Percentiles rank a stretch among this genome's conserved stretches.
Conservation (phyloP, 53 echinoderm and acorn worm genomes). For the Hippasteria phrygiana region DNA sequence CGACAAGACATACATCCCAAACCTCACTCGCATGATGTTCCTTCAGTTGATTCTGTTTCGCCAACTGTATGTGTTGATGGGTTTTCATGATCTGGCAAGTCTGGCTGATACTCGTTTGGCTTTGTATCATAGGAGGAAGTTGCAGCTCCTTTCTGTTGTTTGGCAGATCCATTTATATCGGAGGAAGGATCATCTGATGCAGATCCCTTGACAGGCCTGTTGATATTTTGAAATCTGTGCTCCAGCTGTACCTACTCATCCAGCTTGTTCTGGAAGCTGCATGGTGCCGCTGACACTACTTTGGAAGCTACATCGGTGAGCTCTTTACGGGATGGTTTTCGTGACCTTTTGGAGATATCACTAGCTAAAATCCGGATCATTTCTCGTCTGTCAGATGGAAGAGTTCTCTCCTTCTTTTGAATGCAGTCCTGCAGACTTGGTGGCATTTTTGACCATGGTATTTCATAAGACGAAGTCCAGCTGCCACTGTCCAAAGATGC, state of each 20-base stretch:
- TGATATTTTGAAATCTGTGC: too few species aligned
- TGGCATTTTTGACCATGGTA: slow-evolving; percentile 60
- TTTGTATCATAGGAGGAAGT: slow-evolving; percentile 26
- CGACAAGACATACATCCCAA: neutral
- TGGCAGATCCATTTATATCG: too few species aligned
- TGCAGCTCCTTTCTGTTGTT: neutral
- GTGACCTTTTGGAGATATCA: slow-evolving; percentile 1
- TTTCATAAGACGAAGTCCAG: neutral
- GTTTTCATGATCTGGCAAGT: slow-evolving; percentile 36
- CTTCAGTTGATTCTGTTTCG: slow-evolving; percentile 7
- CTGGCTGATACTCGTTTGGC: slow-evolving; percentile 27
- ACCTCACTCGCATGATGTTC: slow-evolving; percentile 24
- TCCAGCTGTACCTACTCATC: too few species aligned
- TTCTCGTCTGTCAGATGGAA: slow-evolving; percentile 41
- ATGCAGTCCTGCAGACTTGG: slow-evolving; percentile 13
- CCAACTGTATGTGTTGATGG: neutral
- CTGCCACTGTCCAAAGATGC: neutral
- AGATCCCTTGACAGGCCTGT: too few species aligned
- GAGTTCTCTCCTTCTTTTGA: slow-evolving; percentile 50
- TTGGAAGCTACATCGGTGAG: slow-evolving; percentile 24
- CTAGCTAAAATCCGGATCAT: slow-evolving; percentile 54
- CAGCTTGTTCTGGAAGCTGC: slow-evolving; percentile 52
- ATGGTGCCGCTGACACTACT: slow-evolving; percentile 12
- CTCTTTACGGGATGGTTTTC: slow-evolving; percentile 40
- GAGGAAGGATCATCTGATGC: too few species aligned